Percentiles rank a stretch among this genome's conserved stretches.
Evolutionary conservation across 2,888 invertebrate species (phyloP).

Genomic region (Apamea crenata): DNA sequence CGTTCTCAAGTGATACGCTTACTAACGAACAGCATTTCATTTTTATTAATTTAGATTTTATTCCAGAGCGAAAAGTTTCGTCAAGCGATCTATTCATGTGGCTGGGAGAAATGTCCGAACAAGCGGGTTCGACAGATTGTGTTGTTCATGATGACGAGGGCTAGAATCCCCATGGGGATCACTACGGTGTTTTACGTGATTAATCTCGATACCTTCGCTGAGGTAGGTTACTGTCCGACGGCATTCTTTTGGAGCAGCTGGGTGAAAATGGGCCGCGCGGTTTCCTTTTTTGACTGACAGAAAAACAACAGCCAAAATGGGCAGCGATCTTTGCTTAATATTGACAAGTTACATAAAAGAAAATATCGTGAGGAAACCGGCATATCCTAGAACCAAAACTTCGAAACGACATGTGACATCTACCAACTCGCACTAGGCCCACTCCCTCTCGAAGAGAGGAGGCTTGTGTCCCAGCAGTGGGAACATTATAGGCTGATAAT

Average conservation of each 20-base stretch:
- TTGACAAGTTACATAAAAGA: not conserved
- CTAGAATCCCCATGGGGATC: constrained; percentile 76
- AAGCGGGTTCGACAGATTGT: constrained; percentile 73
- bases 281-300: not conserved
- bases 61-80: constrained; percentile 77
- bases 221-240: constrained; percentile 68
- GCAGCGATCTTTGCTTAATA: not conserved
- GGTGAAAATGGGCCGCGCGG: constrained; percentile 1
- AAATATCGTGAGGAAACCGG: not conserved
- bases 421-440: not conserved
- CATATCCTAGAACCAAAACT: not conserved
- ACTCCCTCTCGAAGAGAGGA: not conserved
- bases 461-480: not conserved
- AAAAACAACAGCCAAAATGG: not conserved
- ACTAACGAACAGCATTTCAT: not conserved
- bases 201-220: constrained; percentile 80
- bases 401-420: not conserved
- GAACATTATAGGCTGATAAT: not conserved
- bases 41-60: not conserved
- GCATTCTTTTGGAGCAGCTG: constrained; percentile 6
- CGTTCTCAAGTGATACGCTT: too few relatives aligned
- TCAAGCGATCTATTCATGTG: constrained; percentile 79
- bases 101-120: constrained; percentile 79
- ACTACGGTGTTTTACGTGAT: constrained; percentile 80
- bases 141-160: constrained; percentile 81